These are phyloP conservation scores for Sarcoramphus papa DNA, from an alignment of 2,797 vertebrate genomes.

Conservation along the genomic window DNA sequence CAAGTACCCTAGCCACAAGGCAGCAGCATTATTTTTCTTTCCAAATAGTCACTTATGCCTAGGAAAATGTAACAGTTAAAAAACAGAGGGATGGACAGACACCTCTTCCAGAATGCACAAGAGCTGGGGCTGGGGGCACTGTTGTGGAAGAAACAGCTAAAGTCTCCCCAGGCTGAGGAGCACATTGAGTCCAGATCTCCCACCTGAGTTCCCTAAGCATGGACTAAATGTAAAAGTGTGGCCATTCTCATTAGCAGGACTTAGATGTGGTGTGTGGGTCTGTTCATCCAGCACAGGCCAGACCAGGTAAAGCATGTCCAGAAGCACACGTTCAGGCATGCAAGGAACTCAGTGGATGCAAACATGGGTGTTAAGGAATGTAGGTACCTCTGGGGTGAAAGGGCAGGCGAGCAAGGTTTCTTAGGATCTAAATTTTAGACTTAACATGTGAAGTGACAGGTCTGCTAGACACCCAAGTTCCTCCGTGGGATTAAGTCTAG, in stretches of 20 bases:
- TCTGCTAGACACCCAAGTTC: not conserved
- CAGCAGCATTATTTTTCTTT: not conserved
- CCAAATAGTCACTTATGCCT: not conserved
- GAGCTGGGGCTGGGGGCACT: not conserved
- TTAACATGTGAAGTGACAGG: not conserved
- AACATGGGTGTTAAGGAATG: conserved; percentile 55
- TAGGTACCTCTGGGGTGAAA: conserved; percentile 10
- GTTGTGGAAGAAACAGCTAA: not conserved
- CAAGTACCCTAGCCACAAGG: not conserved
- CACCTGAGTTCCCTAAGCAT: not conserved
- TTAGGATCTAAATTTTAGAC: not conserved
- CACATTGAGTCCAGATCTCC: not conserved
- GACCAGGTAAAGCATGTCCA: conserved; percentile 36
- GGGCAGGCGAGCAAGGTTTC: not conserved
- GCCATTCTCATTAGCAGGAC: not conserved
- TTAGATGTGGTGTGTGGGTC: rapidly evolving
- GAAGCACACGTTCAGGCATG: conserved; percentile 35
- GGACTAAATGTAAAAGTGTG: not conserved
- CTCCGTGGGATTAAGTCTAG: not conserved
- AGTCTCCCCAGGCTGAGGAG: not conserved
- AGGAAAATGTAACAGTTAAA: not conserved
- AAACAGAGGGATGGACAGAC: not conserved
- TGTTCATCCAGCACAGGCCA: not conserved
- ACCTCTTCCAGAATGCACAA: not conserved
- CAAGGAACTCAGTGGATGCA: conserved; percentile 33